These are phyloP conservation scores for Cetonia aurata DNA, from an alignment of 2,888 invertebrate species.

Conservation along the genomic window DNA sequence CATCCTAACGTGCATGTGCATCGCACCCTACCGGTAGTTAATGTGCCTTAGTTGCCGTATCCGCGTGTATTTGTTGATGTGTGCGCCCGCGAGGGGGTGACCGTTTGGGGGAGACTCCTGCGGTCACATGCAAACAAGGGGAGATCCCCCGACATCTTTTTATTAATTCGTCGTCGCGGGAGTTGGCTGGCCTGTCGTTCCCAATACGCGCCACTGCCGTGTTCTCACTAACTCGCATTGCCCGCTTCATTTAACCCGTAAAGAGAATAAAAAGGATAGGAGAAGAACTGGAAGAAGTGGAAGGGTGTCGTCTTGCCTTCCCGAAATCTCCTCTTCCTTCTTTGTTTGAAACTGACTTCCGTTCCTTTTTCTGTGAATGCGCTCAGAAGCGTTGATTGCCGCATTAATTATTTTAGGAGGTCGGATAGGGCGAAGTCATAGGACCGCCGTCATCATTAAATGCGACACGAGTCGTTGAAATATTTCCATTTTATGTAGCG, in stretches of 20 bases:
- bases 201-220: constrained; percentile 49
- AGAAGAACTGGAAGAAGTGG: constrained; percentile 1
- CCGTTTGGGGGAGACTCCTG: constrained; percentile 43
- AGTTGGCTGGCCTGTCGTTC: constrained; percentile 44
- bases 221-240: constrained; percentile 53
- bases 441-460: constrained; percentile 27
- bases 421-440: background rate
- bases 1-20: background rate
- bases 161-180: constrained; percentile 54
- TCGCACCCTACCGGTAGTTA: background rate
- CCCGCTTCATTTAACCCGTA: constrained; percentile 51
- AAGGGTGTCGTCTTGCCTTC: constrained; percentile 27
- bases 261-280: constrained; percentile 27
- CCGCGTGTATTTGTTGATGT: constrained; percentile 13
- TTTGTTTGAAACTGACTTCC: constrained; percentile 34
- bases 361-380: constrained; percentile 26
- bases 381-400: constrained; percentile 34
- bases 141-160: constrained; percentile 54
- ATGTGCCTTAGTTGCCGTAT: constrained; percentile 1
- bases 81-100: constrained; percentile 22
- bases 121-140: constrained; percentile 57
- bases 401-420: constrained; percentile 36
- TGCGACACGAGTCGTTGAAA: constrained; percentile 22
- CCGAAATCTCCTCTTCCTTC: constrained; percentile 24
- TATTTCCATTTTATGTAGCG: constrained; percentile 35